phyloP scores from a whole-genome alignment of 1,140 invertebrate species.

The Zaprionus lachaisei region DNA sequence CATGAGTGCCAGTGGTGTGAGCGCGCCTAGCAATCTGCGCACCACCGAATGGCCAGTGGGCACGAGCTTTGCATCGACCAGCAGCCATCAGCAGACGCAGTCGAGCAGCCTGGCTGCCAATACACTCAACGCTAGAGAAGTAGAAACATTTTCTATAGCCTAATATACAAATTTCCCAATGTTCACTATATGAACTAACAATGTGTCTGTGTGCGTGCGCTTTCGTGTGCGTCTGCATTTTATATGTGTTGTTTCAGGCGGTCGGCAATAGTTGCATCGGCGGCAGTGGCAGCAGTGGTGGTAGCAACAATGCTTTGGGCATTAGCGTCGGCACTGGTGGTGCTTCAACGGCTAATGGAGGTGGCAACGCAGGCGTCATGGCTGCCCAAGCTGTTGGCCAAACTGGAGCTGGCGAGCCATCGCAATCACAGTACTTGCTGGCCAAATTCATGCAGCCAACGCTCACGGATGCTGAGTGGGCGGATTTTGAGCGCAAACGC shows the following conservation, averaged over 20 bases:
- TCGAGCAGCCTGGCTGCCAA: slow-evolving; percentile 77
- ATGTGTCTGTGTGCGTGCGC: slow-evolving; percentile 2
- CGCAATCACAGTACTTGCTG: slow-evolving; percentile 74
- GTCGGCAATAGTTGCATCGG: slow-evolving; percentile 56
- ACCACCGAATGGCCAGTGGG: slow-evolving; percentile 81
- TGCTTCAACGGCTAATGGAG: slow-evolving; percentile 49
- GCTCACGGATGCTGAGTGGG: slow-evolving; percentile 77
- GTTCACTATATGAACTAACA: not conserved
- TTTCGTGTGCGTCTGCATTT: not conserved
- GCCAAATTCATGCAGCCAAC: slow-evolving; percentile 83
- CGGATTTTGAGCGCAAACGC: slow-evolving; percentile 75
- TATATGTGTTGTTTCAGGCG: slow-evolving; percentile 43
- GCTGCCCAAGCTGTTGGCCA: slow-evolving; percentile 53
- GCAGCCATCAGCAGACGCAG: slow-evolving; percentile 80
- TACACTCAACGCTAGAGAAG: slow-evolving; percentile 81
- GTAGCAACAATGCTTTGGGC: slow-evolving; percentile 72
- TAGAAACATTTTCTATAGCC: slow-evolving; percentile 43
- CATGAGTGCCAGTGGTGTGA: slow-evolving; percentile 51
- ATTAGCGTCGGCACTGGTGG: slow-evolving; percentile 66
- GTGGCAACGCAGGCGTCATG: slow-evolving; percentile 36
- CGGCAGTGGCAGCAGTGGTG: slow-evolving; percentile 39
- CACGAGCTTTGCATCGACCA: slow-evolving; percentile 71
- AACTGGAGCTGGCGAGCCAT: slow-evolving; percentile 58
- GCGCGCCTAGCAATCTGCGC: slow-evolving; percentile 69
- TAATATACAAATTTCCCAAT: not conserved